phyloP scores from a whole-genome alignment of 2,113 vertebrate genomes.

The Greenwoodochromis staneri region DNA sequence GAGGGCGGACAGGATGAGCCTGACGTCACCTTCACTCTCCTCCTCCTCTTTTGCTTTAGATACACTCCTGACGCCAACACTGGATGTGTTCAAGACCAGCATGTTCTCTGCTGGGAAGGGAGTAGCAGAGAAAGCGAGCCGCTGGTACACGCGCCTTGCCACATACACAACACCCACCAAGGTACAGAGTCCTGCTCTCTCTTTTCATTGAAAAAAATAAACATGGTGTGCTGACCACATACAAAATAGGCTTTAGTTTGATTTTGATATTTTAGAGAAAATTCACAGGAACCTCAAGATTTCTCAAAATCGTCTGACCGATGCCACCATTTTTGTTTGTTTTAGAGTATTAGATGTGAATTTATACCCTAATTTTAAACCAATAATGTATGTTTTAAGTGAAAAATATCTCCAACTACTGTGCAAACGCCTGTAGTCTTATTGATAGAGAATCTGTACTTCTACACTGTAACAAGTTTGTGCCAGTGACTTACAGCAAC shows the following conservation, averaged over 20 bases:
- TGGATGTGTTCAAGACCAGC: conserved; percentile 87
- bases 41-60: conserved; percentile 81
- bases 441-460: background rate
- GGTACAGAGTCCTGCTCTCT: conserved; percentile 54
- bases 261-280: background rate
- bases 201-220: background rate
- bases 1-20: conserved; percentile 23
- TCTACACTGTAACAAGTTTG: background rate
- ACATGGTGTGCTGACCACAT: background rate
- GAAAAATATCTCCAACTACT: background rate
- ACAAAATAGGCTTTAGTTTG: background rate
- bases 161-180: conserved; percentile 80
- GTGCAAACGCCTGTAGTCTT: background rate
- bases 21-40: conserved; percentile 76
- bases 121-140: conserved; percentile 91
- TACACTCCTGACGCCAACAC: conserved; percentile 82
- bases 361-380: background rate
- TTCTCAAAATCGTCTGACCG: background rate
- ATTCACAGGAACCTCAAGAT: background rate
- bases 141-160: conserved; percentile 86
- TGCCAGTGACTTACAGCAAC: background rate
- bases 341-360: background rate
- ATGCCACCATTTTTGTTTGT: accelerated
- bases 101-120: conserved; percentile 90
- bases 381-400: background rate